A percentile compares a stretch with the other conserved stretches of the same genome.
phyloP scores from a whole-genome alignment of 1,140 invertebrate species.

The Bombus cullumanus region DNA sequence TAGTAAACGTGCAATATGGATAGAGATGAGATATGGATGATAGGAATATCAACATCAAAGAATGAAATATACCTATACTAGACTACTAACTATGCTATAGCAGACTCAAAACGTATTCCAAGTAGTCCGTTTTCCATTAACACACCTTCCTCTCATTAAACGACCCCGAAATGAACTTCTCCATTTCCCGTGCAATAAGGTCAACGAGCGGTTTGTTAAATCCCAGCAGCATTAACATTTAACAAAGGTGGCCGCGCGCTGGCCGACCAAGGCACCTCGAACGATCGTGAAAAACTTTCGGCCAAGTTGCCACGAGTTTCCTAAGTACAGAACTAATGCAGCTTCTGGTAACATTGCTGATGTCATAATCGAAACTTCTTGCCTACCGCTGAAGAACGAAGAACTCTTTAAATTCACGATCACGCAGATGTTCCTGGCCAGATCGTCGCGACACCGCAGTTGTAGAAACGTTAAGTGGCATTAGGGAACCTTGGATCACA shows the following conservation, averaged over 20 bases:
- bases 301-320: slow-evolving; percentile 37
- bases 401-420: slow-evolving; percentile 37
- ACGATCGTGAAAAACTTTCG: slow-evolving; percentile 40
- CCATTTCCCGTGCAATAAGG: background rate
- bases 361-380: slow-evolving; percentile 43
- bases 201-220: slow-evolving; percentile 48
- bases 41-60: background rate
- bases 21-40: no score
- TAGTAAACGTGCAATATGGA: no score
- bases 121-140: background rate
- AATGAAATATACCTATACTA: background rate
- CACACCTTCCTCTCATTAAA: background rate
- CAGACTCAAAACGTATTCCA: background rate
- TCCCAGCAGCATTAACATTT: slow-evolving; percentile 31
- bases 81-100: background rate
- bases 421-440: slow-evolving; percentile 26
- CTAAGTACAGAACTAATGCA: slow-evolving; percentile 23
- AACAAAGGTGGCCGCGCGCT: slow-evolving; percentile 19
- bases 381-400: background rate
- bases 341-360: slow-evolving; percentile 45
- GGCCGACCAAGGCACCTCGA: background rate
- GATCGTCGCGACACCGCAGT: background rate
- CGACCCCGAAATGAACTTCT: background rate
- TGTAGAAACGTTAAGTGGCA: slow-evolving; percentile 32
- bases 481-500: slow-evolving; percentile 10